These are phyloP conservation scores for Sepiola atlantica DNA, from an alignment of 2,888 invertebrate species.

Conservation along the genomic window DNA sequence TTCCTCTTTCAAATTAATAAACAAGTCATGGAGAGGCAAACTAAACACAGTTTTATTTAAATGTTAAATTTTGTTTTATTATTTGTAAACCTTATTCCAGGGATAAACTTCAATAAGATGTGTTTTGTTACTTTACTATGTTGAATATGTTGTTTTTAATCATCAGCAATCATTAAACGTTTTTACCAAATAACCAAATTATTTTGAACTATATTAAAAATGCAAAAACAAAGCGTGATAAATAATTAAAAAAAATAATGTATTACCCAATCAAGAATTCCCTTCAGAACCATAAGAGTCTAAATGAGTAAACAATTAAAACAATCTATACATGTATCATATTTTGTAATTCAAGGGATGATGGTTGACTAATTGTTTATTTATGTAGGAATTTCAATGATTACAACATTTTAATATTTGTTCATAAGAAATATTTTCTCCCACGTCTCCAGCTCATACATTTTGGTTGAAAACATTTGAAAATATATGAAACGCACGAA, in stretches of 20 bases:
- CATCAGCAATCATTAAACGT: neutral
- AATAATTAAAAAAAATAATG: neutral
- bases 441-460: neutral
- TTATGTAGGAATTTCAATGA: neutral
- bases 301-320: neutral
- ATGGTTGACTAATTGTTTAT: no score
- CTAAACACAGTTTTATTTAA: neutral
- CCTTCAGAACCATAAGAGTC: neutral
- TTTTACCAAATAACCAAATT: neutral
- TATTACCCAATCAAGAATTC: neutral
- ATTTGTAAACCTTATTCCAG: neutral
- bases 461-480: neutral
- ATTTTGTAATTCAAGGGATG: neutral
- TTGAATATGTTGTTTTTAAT: neutral
- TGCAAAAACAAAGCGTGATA: neutral
- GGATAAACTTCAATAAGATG: neutral
- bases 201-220: conserved; percentile 17
- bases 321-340: no score
- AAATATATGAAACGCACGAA: neutral
- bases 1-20: neutral
- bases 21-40: neutral
- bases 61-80: neutral
- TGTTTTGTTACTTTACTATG: neutral
- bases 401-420: neutral
- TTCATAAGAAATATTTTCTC: neutral